These are phyloP conservation scores for Cerceris rybyensis DNA, from an alignment of 2,888 invertebrate genomes.

Conservation along the genomic window DNA sequence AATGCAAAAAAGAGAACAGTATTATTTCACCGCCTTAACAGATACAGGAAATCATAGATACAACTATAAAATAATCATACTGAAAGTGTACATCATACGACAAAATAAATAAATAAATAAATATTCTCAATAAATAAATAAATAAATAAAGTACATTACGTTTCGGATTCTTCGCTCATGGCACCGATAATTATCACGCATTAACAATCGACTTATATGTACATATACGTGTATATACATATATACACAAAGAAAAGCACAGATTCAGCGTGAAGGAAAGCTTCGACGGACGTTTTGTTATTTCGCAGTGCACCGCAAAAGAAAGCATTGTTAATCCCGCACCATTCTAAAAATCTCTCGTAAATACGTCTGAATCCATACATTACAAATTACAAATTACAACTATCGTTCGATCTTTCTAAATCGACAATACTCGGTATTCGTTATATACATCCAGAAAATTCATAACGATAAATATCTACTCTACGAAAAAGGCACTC, in stretches of 20 bases:
- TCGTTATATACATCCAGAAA: background rate
- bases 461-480: background rate
- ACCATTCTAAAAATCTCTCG: slow-evolving; percentile 22
- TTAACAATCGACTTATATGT: slow-evolving; percentile 20
- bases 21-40: slow-evolving; percentile 47
- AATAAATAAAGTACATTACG: slow-evolving; percentile 32
- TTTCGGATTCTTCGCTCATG: background rate
- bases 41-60: slow-evolving; percentile 32
- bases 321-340: slow-evolving; percentile 34
- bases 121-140: slow-evolving; percentile 43
- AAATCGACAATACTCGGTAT: background rate
- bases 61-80: slow-evolving; percentile 35
- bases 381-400: background rate
- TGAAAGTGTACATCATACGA: slow-evolving; percentile 15
- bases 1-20: slow-evolving; percentile 16
- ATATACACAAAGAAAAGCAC: slow-evolving; percentile 18
- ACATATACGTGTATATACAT: background rate
- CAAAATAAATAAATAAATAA: slow-evolving; percentile 26
- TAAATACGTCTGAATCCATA: slow-evolving; percentile 4
- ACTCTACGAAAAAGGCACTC: slow-evolving; percentile 2
- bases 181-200: slow-evolving; percentile 16
- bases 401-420: background rate
- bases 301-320: slow-evolving; percentile 40
- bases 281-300: slow-evolving; percentile 29
- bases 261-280: slow-evolving; percentile 32